Evolutionary conservation across 2,888 invertebrate genomes (phyloP).

Genomic region (Lepetodrilus schrolli): DNA sequence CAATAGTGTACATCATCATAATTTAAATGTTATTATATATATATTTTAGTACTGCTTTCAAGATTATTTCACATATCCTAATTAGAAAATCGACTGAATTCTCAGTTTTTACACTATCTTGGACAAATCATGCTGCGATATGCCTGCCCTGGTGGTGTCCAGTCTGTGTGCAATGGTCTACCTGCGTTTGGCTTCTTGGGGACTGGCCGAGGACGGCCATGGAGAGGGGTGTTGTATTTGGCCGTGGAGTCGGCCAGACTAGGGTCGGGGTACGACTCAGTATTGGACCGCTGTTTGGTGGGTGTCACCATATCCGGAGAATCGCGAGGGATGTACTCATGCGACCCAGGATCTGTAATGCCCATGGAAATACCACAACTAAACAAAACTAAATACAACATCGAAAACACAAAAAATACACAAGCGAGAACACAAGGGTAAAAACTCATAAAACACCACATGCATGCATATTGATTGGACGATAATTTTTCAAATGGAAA

Average conservation of each 20-base stretch:
- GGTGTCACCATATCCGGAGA: slow-evolving; percentile 31
- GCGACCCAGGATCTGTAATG: slow-evolving; percentile 51
- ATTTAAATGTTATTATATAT: too few relatives aligned
- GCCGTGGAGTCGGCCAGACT: slow-evolving; percentile 36
- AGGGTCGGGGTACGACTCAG: slow-evolving; percentile 39
- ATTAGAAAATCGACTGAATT: too few relatives aligned
- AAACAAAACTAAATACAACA: slow-evolving; percentile 31
- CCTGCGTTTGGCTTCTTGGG: slow-evolving; percentile 76
- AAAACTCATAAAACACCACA: neutral
- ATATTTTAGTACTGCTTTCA: too few relatives aligned
- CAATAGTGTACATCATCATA: too few relatives aligned
- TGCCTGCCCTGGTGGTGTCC: too few relatives aligned
- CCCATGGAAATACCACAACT: slow-evolving; percentile 32
- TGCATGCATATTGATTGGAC: neutral
- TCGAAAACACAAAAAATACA: neutral
- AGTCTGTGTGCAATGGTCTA: too few relatives aligned
- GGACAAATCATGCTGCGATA: too few relatives aligned
- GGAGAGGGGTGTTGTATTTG: slow-evolving; percentile 53
- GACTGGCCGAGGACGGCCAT: slow-evolving; percentile 84
- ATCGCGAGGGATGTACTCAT: slow-evolving; percentile 35
- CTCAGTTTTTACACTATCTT: too few relatives aligned
- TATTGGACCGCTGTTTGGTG: slow-evolving; percentile 45
- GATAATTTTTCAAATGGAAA: too few relatives aligned
- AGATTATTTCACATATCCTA: too few relatives aligned
- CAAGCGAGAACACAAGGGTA: neutral